phyloP scores from a whole-genome alignment of 2,888 invertebrate species.

The Drosophila yooni region DNA sequence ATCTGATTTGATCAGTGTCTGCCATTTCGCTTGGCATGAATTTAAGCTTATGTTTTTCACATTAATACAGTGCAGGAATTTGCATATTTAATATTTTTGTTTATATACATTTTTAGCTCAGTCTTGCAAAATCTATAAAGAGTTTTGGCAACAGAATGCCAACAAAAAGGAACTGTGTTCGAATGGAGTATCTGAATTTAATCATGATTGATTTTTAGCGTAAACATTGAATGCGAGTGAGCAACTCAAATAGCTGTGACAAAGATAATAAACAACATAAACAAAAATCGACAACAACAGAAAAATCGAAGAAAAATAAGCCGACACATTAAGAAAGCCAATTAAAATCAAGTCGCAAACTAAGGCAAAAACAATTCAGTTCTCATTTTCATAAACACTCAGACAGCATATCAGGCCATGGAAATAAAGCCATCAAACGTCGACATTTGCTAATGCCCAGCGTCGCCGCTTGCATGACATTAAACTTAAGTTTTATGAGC shows the following conservation, averaged over 20 bases:
- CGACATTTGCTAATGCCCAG: conserved; percentile 65
- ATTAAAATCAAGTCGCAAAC: conserved; percentile 59
- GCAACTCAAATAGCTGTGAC: conserved; percentile 28
- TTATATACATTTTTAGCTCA: conserved; percentile 4
- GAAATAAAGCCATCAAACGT: conserved; percentile 68
- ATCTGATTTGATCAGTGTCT: conserved; percentile 50
- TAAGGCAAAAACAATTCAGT: conserved; percentile 7
- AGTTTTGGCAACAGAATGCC: neutral
- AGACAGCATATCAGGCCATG: conserved; percentile 36
- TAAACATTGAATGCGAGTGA: conserved; percentile 35
- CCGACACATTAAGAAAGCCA: conserved; percentile 57
- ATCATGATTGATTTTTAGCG: conserved; percentile 19
- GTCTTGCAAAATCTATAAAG: conserved; percentile 40
- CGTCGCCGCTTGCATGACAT: conserved; percentile 74
- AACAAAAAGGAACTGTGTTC: neutral
- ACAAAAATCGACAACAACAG: conserved; percentile 12
- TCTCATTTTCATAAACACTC: conserved; percentile 35
- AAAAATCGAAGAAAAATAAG: conserved; percentile 35
- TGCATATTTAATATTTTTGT: conserved; percentile 32
- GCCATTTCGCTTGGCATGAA: conserved; percentile 62
- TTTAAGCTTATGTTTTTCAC: conserved; percentile 58
- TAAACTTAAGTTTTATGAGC: conserved; percentile 73
- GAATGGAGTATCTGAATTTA: neutral
- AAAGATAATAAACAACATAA: conserved; percentile 45
- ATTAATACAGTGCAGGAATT: conserved; percentile 48